Base-by-base conservation (phyloP, 2,797 vertebrate genomes). In the Lepus oiostolus region DNA sequence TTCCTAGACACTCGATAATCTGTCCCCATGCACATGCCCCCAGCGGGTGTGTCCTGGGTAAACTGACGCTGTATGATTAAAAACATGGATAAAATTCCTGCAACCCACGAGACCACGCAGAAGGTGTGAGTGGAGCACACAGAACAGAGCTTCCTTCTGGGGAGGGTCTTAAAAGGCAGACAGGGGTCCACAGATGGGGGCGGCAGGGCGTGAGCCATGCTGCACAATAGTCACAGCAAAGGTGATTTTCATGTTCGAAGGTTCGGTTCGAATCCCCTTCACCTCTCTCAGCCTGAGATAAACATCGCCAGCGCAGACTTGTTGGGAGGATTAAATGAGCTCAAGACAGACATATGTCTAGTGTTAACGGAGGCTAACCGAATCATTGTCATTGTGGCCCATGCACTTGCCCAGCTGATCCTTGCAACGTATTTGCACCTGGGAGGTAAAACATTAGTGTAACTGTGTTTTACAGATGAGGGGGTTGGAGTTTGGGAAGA, bases 61-160 rank as follows among this genome's bases (percentile, higher is more conserved):
- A 94, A 88, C 2, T 7, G 11, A 90, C 52, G 19, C 52, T n/a
- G 13, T 65, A 26, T 42, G 50, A 76, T 76, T 58, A 22, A 92
- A 88, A 96, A 7, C 70, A 58, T 85, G 80, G 32, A 92, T 85
- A 77, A 81, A 93, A 90, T 83, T 62, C 86, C 70, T 88, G 21
- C 12, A 38, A 32, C 71, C 62, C 38, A 17, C 19, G 72, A 93
- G 42, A 35, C n/a, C 71, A 88, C 30, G 11, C 21, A 47, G 62
- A 94, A 79, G 6, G 30, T 74, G n/a, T 30, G 60, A 79, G 67
- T 14, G 26, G 6, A 70, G 30, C 30, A 63, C 4, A 67, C 54
- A 38, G n/a, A 86, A 67, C 12, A 92, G 21, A 92, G 54, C 7
- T 83, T 89, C 80, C 84, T 79, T 42, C 62, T 76, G 5, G 4